These are phyloP conservation scores for Siniperca scherzeri DNA, from an alignment of 2,797 vertebrate species.

Conservation along the genomic window DNA sequence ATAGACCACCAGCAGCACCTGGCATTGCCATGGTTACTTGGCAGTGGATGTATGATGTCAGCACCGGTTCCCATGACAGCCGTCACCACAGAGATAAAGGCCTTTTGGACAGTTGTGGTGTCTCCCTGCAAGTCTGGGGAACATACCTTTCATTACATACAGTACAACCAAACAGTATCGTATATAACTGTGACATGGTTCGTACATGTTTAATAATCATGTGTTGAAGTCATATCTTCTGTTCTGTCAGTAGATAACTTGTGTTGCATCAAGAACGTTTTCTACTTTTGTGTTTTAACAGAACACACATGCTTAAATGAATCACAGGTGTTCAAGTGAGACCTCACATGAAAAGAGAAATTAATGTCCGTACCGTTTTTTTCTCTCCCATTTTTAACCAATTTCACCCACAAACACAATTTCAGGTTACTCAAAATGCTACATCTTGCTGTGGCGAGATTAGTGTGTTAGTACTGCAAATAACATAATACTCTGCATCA, in stretches of 20 bases:
- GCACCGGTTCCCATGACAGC: conserved; percentile 54
- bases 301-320: background rate
- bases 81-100: conserved; percentile 9
- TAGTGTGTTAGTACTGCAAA: too few relatives aligned
- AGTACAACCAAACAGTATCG: too few relatives aligned
- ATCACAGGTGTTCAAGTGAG: background rate
- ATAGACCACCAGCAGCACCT: conserved; percentile 31
- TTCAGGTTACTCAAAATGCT: background rate
- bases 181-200: too few relatives aligned
- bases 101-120: background rate
- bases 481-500: too few relatives aligned
- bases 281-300: background rate
- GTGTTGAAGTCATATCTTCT: background rate
- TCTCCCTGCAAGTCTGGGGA: background rate
- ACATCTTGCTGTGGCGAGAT: too few relatives aligned
- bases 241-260: background rate
- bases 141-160: background rate
- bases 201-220: background rate
- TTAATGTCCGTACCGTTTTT: too few relatives aligned
- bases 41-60: conserved; percentile 25
- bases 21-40: conserved; percentile 59
- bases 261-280: background rate
- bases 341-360: background rate
- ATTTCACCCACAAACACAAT: background rate
- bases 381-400: background rate